phyloP scores from a whole-genome alignment of 2,113 vertebrate species.

The Pavo muticus region DNA sequence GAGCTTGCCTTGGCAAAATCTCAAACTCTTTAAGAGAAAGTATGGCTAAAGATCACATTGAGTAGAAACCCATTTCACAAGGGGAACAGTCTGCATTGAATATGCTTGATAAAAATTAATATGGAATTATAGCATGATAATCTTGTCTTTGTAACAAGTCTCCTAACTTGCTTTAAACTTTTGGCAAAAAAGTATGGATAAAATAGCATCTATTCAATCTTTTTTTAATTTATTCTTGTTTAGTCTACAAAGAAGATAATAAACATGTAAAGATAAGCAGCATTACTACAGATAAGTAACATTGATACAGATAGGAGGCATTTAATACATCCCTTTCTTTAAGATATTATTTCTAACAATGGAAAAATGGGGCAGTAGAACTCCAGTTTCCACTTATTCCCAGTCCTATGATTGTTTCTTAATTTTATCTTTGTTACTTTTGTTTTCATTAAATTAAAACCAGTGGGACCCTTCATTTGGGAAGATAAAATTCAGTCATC shows the following conservation, averaged over 20 bases:
- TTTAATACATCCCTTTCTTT: not conserved
- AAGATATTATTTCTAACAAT: not conserved
- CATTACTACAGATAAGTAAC: not conserved
- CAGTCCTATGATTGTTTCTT: not conserved
- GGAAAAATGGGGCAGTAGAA: not conserved
- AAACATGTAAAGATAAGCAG: not conserved
- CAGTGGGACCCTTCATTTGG: constrained; percentile 9
- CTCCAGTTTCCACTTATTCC: not conserved
- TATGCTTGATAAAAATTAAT: not conserved
- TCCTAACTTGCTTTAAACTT: not conserved
- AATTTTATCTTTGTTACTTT: not conserved
- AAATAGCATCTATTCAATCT: not conserved
- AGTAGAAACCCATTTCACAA: not conserved
- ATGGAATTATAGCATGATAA: not conserved
- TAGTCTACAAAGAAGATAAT: not conserved
- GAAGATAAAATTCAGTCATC: constrained; percentile 33
- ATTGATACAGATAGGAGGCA: not conserved
- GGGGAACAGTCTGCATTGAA: not conserved
- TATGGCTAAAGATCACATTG: not conserved
- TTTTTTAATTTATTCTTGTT: not conserved
- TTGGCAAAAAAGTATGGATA: not conserved
- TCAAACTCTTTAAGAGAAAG: not conserved
- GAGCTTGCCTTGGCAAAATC: not conserved
- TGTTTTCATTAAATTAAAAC: not conserved
- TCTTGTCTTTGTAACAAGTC: not conserved